Base-by-base conservation (phyloP, 2,888 invertebrate genomes). In the Meghimatium bilineatum region DNA sequence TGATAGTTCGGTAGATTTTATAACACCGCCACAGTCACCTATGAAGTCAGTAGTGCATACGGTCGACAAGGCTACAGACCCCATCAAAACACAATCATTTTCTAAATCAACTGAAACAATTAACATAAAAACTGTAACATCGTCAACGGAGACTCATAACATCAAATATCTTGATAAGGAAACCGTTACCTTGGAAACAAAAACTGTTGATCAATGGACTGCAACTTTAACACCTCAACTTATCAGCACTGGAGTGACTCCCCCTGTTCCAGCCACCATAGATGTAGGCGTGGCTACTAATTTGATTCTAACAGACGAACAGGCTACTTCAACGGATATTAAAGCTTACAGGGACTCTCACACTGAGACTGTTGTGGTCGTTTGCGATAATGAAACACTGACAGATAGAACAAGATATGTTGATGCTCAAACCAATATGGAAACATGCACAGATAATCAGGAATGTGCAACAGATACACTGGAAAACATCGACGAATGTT, bases 331-430 rank as follows among this genome's bases (percentile, higher is more conserved):
- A 85, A 92, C 92, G 34, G 89, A 90, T 38, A 86, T 88, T 34
- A 86, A 88, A 36, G 88, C 88, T 23, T 82, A 83, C 23, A 88
- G 89, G 44, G 90, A 91, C 63, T 86, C 85, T 17, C 87, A 87
- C 20, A 89, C 90, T 3, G 92, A 91, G 76, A 91, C 91, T 0
- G 79, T 86, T 0, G 44, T 90, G 14, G 85, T 87, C 20, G 86
- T 89, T 0, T 88, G 89, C 20, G 92, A 92, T 81, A 89, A 88
- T 63, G 92, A 92, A 86, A 92, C 92, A 17, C 82, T 90, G 23
- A 92, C 92, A 0, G 92, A 92, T 38, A 85, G 86, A 49, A 82
- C 88, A 2, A 85, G 87, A 38, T 77, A 85, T 12, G 85, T 86
- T 0, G 92, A 92, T 80, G 91, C 91, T 5, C 90, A 92, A 84